Evolutionary conservation across 2,888 invertebrate species (phyloP), one percentile per base, ranked within the genome.

Genomic region (Dicyrtoma fusca): DNA sequence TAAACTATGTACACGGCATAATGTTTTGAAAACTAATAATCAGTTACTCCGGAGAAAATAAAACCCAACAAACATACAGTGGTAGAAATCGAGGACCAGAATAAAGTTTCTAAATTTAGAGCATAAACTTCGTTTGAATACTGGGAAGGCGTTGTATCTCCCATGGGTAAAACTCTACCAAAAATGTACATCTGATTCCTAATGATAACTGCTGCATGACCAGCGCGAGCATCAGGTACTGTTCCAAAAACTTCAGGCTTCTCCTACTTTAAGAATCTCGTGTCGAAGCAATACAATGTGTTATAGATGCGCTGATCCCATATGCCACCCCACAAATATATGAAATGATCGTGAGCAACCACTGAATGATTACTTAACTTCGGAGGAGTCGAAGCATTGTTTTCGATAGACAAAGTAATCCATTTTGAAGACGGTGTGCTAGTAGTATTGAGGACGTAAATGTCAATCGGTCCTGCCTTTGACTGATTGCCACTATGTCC

Each of bases 361-460:
- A 92, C 92, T n/a, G 95, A 92, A 83, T 97, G 96, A 0, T 96
- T 96, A 84, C 96, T 97, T 79, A 93, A 87, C 84, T 93, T 92
- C 82, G 91, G 92, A 0, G 93, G 94, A 21, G 76, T 77, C 10
- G 49, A 23, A 6, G 75, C 51, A 71, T 84, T 82, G 66, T 87
- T 85, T 81, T 83, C 79, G 87, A 81, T 66, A 8, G 83, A 82
- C 14, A 86, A 74, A 19, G 83, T 81, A 63, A 80, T 82, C 87
- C 87, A 87, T 49, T 85, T 82, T 55, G 85, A 83, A 4, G 84
- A 84, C 8, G 83, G 86, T 86, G 81, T 19, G 82, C 81, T n/a
- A n/a, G n/a, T 86, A 69, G 92, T 92, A 82, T 95, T 89, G 23
- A 96, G 85, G 14, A 93, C 88, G 84, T 94, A 92, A 1, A 95